phyloP scores from a whole-genome alignment of 1,140 invertebrate species.

The Achatina immaculata region DNA sequence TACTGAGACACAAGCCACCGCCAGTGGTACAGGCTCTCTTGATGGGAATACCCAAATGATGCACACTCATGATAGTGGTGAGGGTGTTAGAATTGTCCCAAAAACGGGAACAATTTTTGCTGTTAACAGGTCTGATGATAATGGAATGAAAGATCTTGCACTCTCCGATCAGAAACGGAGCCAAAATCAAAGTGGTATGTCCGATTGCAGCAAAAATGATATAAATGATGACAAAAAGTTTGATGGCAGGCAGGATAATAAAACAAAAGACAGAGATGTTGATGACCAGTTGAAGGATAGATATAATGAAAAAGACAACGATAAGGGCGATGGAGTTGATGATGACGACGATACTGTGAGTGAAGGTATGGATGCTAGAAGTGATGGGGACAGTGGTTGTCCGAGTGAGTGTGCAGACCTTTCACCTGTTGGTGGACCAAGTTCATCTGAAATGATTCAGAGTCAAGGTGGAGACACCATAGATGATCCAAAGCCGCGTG shows the following conservation, averaged over 20 bases:
- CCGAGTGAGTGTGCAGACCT: conserved; percentile 40
- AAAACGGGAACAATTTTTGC: neutral
- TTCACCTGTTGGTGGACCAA: conserved; percentile 39
- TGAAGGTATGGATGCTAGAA: conserved; percentile 39
- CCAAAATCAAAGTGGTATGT: neutral
- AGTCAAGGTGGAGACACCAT: conserved; percentile 13
- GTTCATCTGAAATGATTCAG: conserved; percentile 32
- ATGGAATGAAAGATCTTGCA: neutral
- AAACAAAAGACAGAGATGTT: neutral
- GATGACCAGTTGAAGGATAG: neutral
- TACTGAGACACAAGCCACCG: neutral
- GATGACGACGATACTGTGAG: conserved; percentile 13
- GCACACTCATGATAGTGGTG: neutral
- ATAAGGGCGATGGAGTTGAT: neutral
- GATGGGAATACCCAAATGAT: neutral
- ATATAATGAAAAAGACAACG: neutral
- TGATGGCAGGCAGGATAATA: neutral
- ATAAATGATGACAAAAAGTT: neutral
- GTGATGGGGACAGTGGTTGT: conserved; percentile 43
- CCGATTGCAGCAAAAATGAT: neutral
- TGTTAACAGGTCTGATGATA: neutral
- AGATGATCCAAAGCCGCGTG: conserved; percentile 39
- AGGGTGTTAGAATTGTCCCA: neutral
- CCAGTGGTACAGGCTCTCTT: neutral
- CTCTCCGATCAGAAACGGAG: neutral